Evolutionary conservation across 2,888 invertebrate genomes (phyloP).

Genomic region (Rhopalosiphum nymphaeae): DNA sequence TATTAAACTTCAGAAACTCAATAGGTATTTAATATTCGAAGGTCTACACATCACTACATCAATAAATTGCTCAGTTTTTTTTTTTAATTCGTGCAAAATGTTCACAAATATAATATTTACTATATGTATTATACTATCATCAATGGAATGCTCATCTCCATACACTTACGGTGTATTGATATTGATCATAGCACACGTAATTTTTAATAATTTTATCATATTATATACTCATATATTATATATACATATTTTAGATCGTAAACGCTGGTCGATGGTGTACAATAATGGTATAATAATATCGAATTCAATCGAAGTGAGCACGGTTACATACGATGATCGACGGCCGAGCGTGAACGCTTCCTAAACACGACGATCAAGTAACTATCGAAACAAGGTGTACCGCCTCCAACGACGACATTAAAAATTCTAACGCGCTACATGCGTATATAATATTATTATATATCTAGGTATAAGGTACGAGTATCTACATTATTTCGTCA

Average conservation of each 20-base stretch:
- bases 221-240: conserved; percentile 8
- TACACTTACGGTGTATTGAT: neutral
- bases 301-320: conserved; percentile 7
- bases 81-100: neutral
- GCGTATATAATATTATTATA: neutral
- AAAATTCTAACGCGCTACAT: neutral
- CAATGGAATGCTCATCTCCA: neutral
- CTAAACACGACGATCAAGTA: conserved; percentile 49
- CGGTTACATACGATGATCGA: neutral
- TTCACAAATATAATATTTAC: neutral
- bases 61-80: neutral
- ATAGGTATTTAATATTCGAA: neutral
- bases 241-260: conserved; percentile 36
- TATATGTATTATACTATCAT: neutral
- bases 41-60: neutral
- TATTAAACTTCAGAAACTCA: neutral
- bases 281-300: neutral
- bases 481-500: neutral
- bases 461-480: neutral
- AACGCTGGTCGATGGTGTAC: conserved; percentile 33
- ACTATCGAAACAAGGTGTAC: conserved; percentile 51
- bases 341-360: conserved; percentile 49
- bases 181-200: neutral
- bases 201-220: neutral
- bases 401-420: conserved; percentile 3